These are phyloP conservation scores for Ibidorhyncha struthersii DNA, from an alignment of 2,113 vertebrate species.

Conservation along the genomic window DNA sequence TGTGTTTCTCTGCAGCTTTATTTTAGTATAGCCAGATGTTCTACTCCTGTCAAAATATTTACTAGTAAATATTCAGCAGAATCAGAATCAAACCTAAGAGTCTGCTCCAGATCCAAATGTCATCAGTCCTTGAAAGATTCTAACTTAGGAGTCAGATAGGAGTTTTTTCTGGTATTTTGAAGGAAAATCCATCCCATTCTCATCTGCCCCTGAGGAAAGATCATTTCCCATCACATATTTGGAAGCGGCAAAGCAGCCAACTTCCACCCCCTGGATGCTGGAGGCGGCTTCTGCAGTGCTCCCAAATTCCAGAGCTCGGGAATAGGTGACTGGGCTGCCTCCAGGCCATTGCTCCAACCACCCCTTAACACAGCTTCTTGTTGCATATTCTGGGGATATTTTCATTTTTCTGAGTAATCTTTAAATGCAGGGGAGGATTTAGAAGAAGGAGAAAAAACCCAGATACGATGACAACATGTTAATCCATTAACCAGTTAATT, in stretches of 20 bases:
- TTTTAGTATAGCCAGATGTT: slow-evolving; percentile 49
- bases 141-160: neutral
- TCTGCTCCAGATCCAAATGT: neutral
- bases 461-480: neutral
- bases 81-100: neutral
- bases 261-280: neutral
- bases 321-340: neutral
- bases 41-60: slow-evolving; percentile 41
- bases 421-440: neutral
- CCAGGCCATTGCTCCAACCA: rapidly evolving
- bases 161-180: neutral
- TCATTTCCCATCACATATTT: neutral
- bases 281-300: neutral
- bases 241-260: neutral
- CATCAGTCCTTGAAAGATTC: neutral
- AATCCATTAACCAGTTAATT: slow-evolving; percentile 37
- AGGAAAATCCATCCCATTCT: neutral
- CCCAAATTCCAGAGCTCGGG: neutral
- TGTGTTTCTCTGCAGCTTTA: slow-evolving; percentile 22
- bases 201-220: neutral
- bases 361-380: rapidly evolving
- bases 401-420: neutral
- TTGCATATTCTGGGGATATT: neutral
- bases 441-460: neutral
- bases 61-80: neutral